Percentiles rank a stretch among this genome's conserved stretches.
These are phyloP conservation scores for Sipha flava DNA, from an alignment of 1,140 invertebrate species.

Conservation along the genomic window DNA sequence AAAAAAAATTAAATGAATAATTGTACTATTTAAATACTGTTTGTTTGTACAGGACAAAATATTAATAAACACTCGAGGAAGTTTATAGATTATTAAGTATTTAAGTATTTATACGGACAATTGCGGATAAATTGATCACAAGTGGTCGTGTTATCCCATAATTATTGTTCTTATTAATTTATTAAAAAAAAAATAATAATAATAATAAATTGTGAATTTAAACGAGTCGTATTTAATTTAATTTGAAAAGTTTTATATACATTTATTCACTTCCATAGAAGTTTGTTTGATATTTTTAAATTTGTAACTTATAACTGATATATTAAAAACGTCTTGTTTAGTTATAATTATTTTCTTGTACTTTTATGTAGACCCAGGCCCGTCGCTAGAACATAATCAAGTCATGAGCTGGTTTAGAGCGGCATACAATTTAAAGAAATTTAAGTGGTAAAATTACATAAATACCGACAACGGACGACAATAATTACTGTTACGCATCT, in stretches of 20 bases:
- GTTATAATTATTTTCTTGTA: background rate
- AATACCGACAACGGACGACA: no score
- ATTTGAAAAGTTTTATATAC: background rate
- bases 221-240: background rate
- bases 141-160: no score
- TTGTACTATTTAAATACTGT: constrained; percentile 7
- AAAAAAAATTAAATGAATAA: constrained; percentile 17
- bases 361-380: no score
- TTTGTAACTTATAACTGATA: background rate
- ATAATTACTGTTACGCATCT: no score
- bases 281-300: constrained; percentile 3
- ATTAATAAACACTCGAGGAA: background rate
- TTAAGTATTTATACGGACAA: background rate
- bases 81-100: background rate
- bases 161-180: no score
- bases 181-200: no score
- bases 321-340: constrained; percentile 3
- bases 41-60: background rate
- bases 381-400: no score
- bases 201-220: background rate
- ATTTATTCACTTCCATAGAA: background rate
- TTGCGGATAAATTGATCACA: no score
- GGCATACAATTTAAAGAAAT: no score
- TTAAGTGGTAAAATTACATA: no score
- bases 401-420: no score